Conservation (phyloP, 2,888 invertebrate genomes). For the Eueremaeus valkanovi region DNA sequence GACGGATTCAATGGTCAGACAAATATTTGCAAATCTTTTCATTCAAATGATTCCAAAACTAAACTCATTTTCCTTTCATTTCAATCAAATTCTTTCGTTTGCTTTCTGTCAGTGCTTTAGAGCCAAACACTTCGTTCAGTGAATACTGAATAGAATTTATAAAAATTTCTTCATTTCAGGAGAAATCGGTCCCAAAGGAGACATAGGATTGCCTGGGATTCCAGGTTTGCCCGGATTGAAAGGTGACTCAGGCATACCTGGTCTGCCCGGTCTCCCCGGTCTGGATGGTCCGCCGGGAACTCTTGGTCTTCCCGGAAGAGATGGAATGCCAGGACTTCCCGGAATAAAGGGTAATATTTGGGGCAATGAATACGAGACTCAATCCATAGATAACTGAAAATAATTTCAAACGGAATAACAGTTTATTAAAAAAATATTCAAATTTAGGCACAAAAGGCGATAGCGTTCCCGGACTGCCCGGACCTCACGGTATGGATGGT, state of each 20-base stretch:
- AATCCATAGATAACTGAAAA: no score
- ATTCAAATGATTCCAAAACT: not conserved
- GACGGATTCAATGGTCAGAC: constrained; percentile 39
- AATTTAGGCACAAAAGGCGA: constrained; percentile 19
- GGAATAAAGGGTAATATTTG: constrained; percentile 51
- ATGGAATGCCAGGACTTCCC: constrained; percentile 51
- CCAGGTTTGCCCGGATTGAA: constrained; percentile 36
- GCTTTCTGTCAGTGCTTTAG: no score
- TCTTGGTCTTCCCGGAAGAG: constrained; percentile 58
- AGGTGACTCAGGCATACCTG: constrained; percentile 40
- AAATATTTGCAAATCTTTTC: not conserved
- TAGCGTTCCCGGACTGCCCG: constrained; percentile 26
- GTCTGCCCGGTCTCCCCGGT: constrained; percentile 58
- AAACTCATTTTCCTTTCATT: no score
- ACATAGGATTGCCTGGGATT: constrained; percentile 48
- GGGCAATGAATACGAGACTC: not conserved
- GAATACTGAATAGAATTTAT: constrained; percentile 48
- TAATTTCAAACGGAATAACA: not conserved
- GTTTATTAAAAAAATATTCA: not conserved
- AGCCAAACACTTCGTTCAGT: no score
- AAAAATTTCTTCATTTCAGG: constrained; percentile 43
- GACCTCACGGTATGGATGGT: constrained; percentile 52
- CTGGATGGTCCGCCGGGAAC: constrained; percentile 45
- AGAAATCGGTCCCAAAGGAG: constrained; percentile 50
- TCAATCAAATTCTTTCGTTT: no score